Percentiles rank a stretch among this genome's conserved stretches.
Evolutionary conservation across 2,888 invertebrate genomes (phyloP).

Genomic region (Agonopterix arenella): DNA sequence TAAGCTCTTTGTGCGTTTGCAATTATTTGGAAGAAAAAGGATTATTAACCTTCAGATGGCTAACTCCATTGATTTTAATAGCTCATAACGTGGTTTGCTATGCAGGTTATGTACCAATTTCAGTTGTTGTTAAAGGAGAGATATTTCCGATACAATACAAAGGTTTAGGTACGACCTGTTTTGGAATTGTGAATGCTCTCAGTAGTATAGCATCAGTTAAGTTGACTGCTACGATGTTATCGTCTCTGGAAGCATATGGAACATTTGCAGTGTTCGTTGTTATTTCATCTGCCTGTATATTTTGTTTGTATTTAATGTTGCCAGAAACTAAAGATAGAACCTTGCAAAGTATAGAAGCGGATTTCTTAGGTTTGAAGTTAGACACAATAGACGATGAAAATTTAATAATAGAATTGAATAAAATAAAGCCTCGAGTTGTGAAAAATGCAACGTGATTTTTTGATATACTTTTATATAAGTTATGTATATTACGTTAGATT

Average conservation of each 20-base stretch:
- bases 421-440: too few species aligned
- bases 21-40: not conserved
- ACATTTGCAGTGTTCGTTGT: conserved; percentile 1
- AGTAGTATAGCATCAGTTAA: not conserved
- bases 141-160: not conserved
- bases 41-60: not conserved
- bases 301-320: not conserved
- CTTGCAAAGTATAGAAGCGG: conserved; percentile 10
- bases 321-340: conserved; percentile 4
- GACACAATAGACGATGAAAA: not conserved
- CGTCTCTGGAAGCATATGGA: not conserved
- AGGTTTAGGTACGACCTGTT: not conserved
- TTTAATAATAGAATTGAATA: too few species aligned
- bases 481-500: too few species aligned
- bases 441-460: too few species aligned
- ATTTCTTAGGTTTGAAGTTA: conserved; percentile 2
- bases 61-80: not conserved
- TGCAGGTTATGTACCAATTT: not conserved
- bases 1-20: not conserved
- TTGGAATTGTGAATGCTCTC: not conserved
- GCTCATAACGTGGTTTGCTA: not conserved
- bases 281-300: not conserved
- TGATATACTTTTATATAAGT: too few species aligned
- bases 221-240: not conserved
- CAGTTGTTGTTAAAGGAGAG: not conserved